Conservation (phyloP, 2,888 invertebrate species). For the Mesopsocus fuscifrons region DNA sequence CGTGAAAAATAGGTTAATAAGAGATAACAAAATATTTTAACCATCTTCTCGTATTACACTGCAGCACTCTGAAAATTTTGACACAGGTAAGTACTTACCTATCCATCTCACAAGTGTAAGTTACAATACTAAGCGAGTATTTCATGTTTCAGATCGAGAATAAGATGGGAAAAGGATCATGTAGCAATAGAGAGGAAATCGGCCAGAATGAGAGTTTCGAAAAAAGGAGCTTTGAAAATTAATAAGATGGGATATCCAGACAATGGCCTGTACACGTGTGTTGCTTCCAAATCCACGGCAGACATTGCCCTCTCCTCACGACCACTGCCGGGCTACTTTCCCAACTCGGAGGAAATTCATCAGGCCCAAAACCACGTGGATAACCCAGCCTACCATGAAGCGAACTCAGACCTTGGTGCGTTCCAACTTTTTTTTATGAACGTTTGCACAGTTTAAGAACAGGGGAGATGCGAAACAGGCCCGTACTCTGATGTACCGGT, state of each 20-base stretch:
- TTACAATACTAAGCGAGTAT: too few species aligned
- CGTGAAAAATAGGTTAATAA: background rate
- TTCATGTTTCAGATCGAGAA: slow-evolving; percentile 45
- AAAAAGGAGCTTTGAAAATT: slow-evolving; percentile 78
- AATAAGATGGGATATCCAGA: slow-evolving; percentile 62
- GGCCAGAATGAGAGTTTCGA: slow-evolving; percentile 71
- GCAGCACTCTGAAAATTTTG: too few species aligned
- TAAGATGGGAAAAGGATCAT: slow-evolving; percentile 79
- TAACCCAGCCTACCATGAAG: slow-evolving; percentile 29
- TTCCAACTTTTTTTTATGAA: background rate
- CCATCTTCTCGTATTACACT: too few species aligned
- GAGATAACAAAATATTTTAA: slow-evolving; percentile 1
- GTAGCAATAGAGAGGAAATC: slow-evolving; percentile 42
- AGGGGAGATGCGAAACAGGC: too few species aligned
- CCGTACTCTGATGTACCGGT: too few species aligned
- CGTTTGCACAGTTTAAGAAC: background rate
- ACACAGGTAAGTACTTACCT: too few species aligned
- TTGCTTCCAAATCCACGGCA: slow-evolving; percentile 60
- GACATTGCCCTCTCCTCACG: slow-evolving; percentile 64
- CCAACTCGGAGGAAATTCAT: slow-evolving; percentile 60
- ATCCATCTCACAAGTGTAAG: too few species aligned
- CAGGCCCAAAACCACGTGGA: slow-evolving; percentile 28
- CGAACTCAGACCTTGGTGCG: slow-evolving; percentile 23
- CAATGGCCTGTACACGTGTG: slow-evolving; percentile 70
- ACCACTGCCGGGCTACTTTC: slow-evolving; percentile 57